Conservation (phyloP, 2,888 invertebrate species). For the Galerucella pusilla region DNA sequence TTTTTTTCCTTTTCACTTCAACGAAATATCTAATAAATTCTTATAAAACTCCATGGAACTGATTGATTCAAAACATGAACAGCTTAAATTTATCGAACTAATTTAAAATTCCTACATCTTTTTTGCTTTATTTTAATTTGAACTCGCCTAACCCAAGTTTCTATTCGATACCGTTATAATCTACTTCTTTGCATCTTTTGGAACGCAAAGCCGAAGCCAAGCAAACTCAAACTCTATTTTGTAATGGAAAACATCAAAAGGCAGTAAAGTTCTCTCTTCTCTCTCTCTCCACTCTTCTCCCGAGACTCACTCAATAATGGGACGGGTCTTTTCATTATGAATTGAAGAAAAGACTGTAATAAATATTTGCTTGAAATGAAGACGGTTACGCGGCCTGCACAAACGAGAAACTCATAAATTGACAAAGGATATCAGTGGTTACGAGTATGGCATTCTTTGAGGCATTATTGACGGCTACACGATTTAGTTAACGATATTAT, state of each 20-base stretch:
- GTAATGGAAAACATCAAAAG: constrained; percentile 38
- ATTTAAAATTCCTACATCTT: constrained; percentile 3
- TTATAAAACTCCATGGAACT: not conserved
- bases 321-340: constrained; percentile 34
- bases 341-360: constrained; percentile 32
- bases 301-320: constrained; percentile 31
- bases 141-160: constrained; percentile 22
- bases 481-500: constrained; percentile 5
- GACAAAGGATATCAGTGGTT: constrained; percentile 6
- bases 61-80: constrained; percentile 4
- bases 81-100: not conserved
- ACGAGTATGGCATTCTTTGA: constrained; percentile 11
- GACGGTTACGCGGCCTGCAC: constrained; percentile 11
- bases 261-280: constrained; percentile 30
- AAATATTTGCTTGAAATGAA: constrained; percentile 25
- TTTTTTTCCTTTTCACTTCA: not conserved
- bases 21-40: not conserved
- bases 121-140: constrained; percentile 6
- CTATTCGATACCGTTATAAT: constrained; percentile 29
- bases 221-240: constrained; percentile 28
- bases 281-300: constrained; percentile 14
- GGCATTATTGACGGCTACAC: constrained; percentile 7
- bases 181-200: constrained; percentile 30
- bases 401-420: constrained; percentile 17
- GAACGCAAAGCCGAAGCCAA: constrained; percentile 26